A percentile compares a stretch with the other conserved stretches of the same genome.
Conservation (phyloP, 1,140 invertebrate genomes). For the Copidosoma floridanum region DNA sequence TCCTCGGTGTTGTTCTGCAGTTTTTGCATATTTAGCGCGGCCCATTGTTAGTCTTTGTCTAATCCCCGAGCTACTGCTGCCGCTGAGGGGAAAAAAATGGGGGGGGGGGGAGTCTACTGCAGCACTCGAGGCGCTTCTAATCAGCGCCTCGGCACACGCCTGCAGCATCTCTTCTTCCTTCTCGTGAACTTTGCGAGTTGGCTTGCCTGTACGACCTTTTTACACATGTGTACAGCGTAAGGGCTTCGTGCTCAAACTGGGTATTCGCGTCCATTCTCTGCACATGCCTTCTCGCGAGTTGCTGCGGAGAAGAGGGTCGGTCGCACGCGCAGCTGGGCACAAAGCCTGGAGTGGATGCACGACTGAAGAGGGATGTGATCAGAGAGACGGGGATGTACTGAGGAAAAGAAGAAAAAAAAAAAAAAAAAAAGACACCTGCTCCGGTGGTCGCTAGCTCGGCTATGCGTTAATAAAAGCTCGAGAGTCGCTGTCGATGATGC, state of each 20-base stretch:
- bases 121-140: conserved; percentile 52
- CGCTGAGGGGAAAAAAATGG: conserved; percentile 37
- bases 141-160: conserved; percentile 46
- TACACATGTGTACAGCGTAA: not conserved
- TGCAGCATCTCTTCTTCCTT: conserved; percentile 45
- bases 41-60: conserved; percentile 34
- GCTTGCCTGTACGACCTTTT: no score
- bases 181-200: conserved; percentile 27
- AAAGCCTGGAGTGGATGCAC: no score
- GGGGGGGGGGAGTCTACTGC: conserved; percentile 40
- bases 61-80: conserved; percentile 44
- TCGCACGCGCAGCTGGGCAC: no score
- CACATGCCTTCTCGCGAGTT: no score
- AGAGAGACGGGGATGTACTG: not conserved
- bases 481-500: not conserved
- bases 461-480: no score
- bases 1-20: not conserved
- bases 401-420: no score
- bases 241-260: conserved; percentile 3
- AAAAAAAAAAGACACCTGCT: no score
- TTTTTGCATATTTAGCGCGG: conserved; percentile 15
- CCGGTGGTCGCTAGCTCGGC: no score
- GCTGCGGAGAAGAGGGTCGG: no score
- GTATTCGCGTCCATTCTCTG: no score
- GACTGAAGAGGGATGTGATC: no score